A percentile compares a stretch with the other conserved stretches of the same genome.
Conservation (phyloP, 2,888 invertebrate species). For the Cataglyphis albicans region DNA sequence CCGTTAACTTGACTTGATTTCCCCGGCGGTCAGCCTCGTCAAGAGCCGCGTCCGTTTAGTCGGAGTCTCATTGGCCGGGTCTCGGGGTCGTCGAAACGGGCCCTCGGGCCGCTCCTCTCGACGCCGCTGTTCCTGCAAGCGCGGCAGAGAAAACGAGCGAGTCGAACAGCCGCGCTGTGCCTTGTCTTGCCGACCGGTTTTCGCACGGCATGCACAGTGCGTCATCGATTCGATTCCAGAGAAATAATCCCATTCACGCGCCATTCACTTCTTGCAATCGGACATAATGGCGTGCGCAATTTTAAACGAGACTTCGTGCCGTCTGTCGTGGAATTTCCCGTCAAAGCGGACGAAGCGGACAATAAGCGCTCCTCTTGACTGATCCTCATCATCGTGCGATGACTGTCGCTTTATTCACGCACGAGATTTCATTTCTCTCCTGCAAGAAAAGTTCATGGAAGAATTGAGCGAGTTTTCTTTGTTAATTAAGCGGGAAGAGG, state of each 20-base stretch:
- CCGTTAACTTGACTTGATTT: slow-evolving; percentile 61
- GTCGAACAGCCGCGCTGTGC: not conserved
- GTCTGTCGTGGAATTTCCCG: slow-evolving; percentile 27
- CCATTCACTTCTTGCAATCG: slow-evolving; percentile 66
- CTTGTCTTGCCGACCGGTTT: slow-evolving; percentile 65
- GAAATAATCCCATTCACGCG: slow-evolving; percentile 65
- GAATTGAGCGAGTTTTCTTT: not conserved
- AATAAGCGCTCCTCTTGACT: not conserved
- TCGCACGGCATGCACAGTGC: slow-evolving; percentile 57
- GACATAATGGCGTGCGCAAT: slow-evolving; percentile 28
- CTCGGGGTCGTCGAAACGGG: slow-evolving; percentile 32
- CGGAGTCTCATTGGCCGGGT: slow-evolving; percentile 45
- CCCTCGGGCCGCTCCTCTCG: not conserved
- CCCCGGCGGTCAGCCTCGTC: slow-evolving; percentile 59
- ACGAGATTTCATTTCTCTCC: slow-evolving; percentile 6
- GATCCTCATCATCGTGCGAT: too few species aligned
- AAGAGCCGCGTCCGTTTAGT: slow-evolving; percentile 46
- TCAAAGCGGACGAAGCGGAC: not conserved
- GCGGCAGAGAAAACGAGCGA: slow-evolving; percentile 31
- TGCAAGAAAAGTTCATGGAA: not conserved
- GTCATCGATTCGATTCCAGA: slow-evolving; percentile 69
- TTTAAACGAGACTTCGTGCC: not conserved
- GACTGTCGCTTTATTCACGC: slow-evolving; percentile 31
- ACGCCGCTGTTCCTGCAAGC: slow-evolving; percentile 2
- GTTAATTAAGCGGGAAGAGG: slow-evolving; percentile 10